Evolutionary conservation across 2,888 invertebrate species (phyloP).

Genomic region (Eulithis testata): DNA sequence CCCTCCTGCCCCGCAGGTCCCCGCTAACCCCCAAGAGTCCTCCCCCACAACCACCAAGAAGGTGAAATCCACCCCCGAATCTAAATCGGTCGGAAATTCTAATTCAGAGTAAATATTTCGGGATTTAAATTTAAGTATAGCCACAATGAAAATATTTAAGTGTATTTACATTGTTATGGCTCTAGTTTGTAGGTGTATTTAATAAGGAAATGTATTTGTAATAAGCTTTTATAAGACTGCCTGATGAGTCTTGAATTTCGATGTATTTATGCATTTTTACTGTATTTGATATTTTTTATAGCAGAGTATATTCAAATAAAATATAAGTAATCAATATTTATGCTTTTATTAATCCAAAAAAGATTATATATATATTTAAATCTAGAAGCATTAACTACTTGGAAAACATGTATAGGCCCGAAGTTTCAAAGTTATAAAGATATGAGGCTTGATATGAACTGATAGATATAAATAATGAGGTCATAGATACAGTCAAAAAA

Average conservation of each 20-base stretch:
- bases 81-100: slow-evolving; percentile 62
- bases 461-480: slow-evolving; percentile 30
- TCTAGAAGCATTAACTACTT: slow-evolving; percentile 33
- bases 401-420: slow-evolving; percentile 33
- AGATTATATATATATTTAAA: slow-evolving; percentile 29
- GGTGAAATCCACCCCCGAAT: slow-evolving; percentile 72
- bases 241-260: slow-evolving; percentile 57
- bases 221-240: slow-evolving; percentile 56
- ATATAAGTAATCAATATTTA: slow-evolving; percentile 33
- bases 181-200: slow-evolving; percentile 53
- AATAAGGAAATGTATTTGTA: slow-evolving; percentile 46
- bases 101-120: slow-evolving; percentile 42
- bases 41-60: slow-evolving; percentile 63
- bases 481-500: slow-evolving; percentile 13
- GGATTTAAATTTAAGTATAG: slow-evolving; percentile 39
- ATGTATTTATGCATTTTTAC: slow-evolving; percentile 57
- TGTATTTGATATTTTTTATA: slow-evolving; percentile 47
- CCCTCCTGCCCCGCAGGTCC: slow-evolving; percentile 43
- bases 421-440: slow-evolving; percentile 32
- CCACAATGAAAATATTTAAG: slow-evolving; percentile 65
- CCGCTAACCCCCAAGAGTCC: slow-evolving; percentile 45
- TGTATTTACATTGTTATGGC: slow-evolving; percentile 69
- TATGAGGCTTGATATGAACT: slow-evolving; percentile 37
- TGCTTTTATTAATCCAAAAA: slow-evolving; percentile 41
- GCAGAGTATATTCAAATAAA: slow-evolving; percentile 42